Conservation (phyloP, 2,797 vertebrate genomes). For the Anableps anableps region DNA sequence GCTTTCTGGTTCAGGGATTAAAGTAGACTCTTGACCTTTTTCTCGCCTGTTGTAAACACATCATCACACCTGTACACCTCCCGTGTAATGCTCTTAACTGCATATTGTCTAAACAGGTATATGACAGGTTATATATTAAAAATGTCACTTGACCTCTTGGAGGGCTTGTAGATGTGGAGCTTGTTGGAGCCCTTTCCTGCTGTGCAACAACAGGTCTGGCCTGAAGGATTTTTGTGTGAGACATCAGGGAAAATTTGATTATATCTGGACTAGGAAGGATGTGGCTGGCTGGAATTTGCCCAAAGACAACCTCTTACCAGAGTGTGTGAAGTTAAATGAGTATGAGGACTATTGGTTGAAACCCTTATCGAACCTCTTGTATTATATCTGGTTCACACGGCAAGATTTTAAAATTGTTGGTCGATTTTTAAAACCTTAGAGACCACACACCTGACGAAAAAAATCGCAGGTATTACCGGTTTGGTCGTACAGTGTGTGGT, state of each 20-base stretch:
- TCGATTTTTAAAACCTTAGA: too few species aligned
- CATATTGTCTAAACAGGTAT: neutral
- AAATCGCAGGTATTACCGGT: too few species aligned
- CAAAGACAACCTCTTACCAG: neutral
- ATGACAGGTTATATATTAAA: neutral
- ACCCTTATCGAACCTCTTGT: neutral
- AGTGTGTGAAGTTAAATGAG: neutral
- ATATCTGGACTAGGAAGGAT: neutral
- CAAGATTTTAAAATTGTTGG: too few species aligned
- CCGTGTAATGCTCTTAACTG: neutral
- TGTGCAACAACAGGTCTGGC: neutral
- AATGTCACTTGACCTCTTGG: neutral
- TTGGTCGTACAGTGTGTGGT: too few species aligned
- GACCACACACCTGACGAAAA: too few species aligned
- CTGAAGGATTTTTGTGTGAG: neutral
- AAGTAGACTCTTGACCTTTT: neutral
- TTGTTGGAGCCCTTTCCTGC: neutral
- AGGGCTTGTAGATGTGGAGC: neutral
- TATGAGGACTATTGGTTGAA: neutral
- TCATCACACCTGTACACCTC: neutral
- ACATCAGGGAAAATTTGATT: slow-evolving; percentile 1
- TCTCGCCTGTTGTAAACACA: neutral
- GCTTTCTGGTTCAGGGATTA: neutral
- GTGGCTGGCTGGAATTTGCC: neutral
- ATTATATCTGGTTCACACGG: too few species aligned